Evolutionary conservation across 1,140 invertebrate species (phyloP).

Genomic region (Drosophila kikkawai): DNA sequence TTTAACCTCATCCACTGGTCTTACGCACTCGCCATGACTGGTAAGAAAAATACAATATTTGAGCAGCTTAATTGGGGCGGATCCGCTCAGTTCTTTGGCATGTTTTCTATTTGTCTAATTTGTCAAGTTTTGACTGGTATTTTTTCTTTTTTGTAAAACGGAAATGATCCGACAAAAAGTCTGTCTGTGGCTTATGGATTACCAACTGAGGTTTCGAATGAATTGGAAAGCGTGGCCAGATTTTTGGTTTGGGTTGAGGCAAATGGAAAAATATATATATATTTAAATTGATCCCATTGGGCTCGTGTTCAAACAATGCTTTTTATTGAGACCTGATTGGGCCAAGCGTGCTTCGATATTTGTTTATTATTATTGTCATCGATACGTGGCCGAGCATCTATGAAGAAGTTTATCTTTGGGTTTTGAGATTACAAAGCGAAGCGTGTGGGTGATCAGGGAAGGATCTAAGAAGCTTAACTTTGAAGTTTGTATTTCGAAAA

Average conservation of each 20-base stretch:
- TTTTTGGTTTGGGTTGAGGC: neutral
- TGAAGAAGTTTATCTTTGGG: slow-evolving; percentile 14
- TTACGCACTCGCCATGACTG: slow-evolving; percentile 74
- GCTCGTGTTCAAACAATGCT: slow-evolving; percentile 80
- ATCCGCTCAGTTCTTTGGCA: slow-evolving; percentile 74
- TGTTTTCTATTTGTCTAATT: slow-evolving; percentile 83
- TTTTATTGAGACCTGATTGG: slow-evolving; percentile 51
- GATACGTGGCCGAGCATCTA: slow-evolving; percentile 39
- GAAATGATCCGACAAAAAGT: slow-evolving; percentile 72
- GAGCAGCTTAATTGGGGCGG: slow-evolving; percentile 73
- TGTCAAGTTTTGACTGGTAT: slow-evolving; percentile 63
- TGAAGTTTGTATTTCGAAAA: neutral
- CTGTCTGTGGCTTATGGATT: slow-evolving; percentile 39
- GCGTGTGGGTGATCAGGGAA: neutral
- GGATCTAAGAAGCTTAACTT: slow-evolving; percentile 1
- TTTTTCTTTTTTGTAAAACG: slow-evolving; percentile 44
- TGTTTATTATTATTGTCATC: slow-evolving; percentile 27
- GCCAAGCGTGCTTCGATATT: slow-evolving; percentile 30
- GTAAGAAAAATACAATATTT: slow-evolving; percentile 23
- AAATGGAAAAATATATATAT: slow-evolving; percentile 14
- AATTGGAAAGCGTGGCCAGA: slow-evolving; percentile 63
- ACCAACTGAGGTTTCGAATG: neutral
- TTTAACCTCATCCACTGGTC: slow-evolving; percentile 49
- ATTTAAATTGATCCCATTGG: slow-evolving; percentile 70
- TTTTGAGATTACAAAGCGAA: neutral